phyloP scores from a whole-genome alignment of 2,797 vertebrate species.

The Cirrhinus mrigala region DNA sequence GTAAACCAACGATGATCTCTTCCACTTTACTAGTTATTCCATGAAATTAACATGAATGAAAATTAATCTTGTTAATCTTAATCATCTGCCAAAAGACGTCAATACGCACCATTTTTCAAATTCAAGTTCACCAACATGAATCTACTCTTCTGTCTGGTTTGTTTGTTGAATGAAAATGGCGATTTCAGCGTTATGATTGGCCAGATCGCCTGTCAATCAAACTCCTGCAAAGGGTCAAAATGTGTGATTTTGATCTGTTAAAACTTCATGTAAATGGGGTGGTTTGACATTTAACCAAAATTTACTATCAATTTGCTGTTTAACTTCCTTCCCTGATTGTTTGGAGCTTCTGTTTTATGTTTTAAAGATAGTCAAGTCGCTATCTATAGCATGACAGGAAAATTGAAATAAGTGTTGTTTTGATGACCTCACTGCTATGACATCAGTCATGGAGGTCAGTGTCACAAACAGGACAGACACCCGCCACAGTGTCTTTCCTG shows the following conservation, averaged over 20 bases:
- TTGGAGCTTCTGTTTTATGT: not conserved
- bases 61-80: too few species aligned
- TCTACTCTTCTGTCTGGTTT: too few species aligned
- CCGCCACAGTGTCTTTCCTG: conserved; percentile 70
- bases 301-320: not conserved
- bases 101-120: too few species aligned
- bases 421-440: conserved; percentile 67
- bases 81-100: too few species aligned
- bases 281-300: not conserved
- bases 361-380: not conserved
- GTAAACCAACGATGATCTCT: too few species aligned
- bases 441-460: conserved; percentile 71
- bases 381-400: conserved; percentile 11
- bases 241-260: not conserved
- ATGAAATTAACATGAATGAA: too few species aligned
- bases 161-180: too few species aligned
- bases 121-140: too few species aligned
- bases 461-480: conserved; percentile 73
- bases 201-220: too few species aligned
- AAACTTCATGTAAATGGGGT: not conserved
- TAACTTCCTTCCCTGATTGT: not conserved
- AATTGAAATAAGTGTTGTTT: conserved; percentile 64
- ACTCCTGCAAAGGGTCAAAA: too few species aligned
- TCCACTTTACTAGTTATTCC: too few species aligned
- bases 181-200: too few species aligned